Conservation (phyloP, 2,888 invertebrate species). For the Venusia cambrica region DNA sequence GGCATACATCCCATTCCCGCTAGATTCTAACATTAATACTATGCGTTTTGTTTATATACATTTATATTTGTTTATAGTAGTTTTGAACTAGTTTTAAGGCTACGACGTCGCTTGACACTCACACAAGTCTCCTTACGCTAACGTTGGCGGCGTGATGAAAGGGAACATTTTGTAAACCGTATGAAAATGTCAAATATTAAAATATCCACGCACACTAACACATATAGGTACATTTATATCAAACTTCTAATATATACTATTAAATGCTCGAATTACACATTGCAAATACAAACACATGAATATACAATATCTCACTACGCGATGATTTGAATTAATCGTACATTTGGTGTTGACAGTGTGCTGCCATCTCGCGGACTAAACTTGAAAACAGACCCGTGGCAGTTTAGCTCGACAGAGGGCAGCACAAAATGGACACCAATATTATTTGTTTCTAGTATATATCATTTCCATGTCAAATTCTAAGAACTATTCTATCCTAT, state of each 20-base stretch:
- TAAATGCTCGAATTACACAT: constrained; percentile 74
- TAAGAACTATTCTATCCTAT: constrained; percentile 51
- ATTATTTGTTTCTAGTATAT: constrained; percentile 40
- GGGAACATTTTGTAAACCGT: constrained; percentile 44
- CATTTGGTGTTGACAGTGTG: too few relatives aligned
- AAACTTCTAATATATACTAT: constrained; percentile 60
- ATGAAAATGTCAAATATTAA: constrained; percentile 45
- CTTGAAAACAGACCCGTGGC: too few relatives aligned
- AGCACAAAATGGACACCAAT: too few relatives aligned
- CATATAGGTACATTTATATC: constrained; percentile 51
- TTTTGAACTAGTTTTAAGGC: constrained; percentile 81
- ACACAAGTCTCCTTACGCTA: constrained; percentile 61
- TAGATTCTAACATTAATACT: constrained; percentile 67
- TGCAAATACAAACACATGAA: constrained; percentile 55
- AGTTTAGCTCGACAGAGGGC: too few relatives aligned
- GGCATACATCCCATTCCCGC: constrained; percentile 56
- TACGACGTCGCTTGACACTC: constrained; percentile 72
- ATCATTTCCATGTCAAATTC: constrained; percentile 27
- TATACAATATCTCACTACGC: constrained; percentile 64
- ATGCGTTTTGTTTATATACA: constrained; percentile 68
- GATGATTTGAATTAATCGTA: constrained; percentile 47
- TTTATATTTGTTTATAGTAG: constrained; percentile 60
- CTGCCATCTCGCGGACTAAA: too few relatives aligned
- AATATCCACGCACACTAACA: constrained; percentile 68
- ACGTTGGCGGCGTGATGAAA: constrained; percentile 58